These are phyloP conservation scores for Pseudomugil gertrudae DNA, from an alignment of 2,797 vertebrate species.

Conservation along the genomic window DNA sequence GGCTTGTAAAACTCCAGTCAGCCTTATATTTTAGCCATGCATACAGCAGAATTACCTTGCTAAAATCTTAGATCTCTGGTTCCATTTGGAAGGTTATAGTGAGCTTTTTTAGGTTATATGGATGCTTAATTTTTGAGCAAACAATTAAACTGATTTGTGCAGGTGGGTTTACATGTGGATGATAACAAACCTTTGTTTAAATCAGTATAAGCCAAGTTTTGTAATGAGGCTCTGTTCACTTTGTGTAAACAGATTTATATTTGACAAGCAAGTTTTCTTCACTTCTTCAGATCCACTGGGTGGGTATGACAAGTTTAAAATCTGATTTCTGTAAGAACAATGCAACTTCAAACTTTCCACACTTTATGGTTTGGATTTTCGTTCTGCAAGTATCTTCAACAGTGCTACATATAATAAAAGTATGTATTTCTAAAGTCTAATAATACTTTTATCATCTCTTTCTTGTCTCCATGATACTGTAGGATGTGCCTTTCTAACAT, in stretches of 20 bases:
- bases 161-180: conserved; percentile 13
- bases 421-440: neutral
- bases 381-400: conserved; percentile 3
- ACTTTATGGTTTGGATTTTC: neutral
- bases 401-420: neutral
- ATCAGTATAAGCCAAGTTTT: neutral
- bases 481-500: conserved; percentile 91
- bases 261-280: neutral
- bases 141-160: conserved; percentile 9
- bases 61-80: conserved; percentile 39
- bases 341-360: neutral
- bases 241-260: conserved; percentile 18
- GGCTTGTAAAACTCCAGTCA: conserved; percentile 49
- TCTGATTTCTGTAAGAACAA: neutral
- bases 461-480: conserved; percentile 53
- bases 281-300: neutral
- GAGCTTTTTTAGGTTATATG: conserved; percentile 9
- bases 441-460: conserved; percentile 39
- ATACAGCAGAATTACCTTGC: conserved; percentile 34
- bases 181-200: conserved; percentile 3
- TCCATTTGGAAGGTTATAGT: conserved; percentile 17
- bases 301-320: conserved; percentile 9
- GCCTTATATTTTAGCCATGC: conserved; percentile 25
- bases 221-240: conserved; percentile 2
- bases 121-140: conserved; percentile 31